A percentile compares a stretch with the other conserved stretches of the same genome.
phyloP scores from a whole-genome alignment of 2,888 invertebrate species.

The Temnothorax ravouxi region DNA sequence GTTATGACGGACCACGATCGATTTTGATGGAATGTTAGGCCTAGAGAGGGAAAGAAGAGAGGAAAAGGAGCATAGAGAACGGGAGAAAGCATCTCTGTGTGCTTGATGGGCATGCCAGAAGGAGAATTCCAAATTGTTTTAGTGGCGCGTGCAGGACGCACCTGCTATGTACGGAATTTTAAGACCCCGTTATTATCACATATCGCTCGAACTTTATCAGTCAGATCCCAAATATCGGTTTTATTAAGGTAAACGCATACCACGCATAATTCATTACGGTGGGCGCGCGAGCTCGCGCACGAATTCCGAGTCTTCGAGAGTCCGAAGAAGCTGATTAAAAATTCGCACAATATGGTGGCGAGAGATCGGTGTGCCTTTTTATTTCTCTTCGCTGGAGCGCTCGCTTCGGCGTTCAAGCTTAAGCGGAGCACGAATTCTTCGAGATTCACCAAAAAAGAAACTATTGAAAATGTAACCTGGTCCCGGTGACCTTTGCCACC shows the following conservation, averaged over 20 bases:
- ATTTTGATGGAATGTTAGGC: slow-evolving; percentile 69
- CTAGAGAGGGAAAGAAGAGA: not conserved
- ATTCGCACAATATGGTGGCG: slow-evolving; percentile 33
- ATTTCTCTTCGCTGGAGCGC: not conserved
- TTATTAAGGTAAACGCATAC: slow-evolving; percentile 64
- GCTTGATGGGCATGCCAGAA: slow-evolving; percentile 59
- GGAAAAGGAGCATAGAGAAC: not conserved
- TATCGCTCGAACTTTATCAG: slow-evolving; percentile 68
- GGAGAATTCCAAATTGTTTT: slow-evolving; percentile 74
- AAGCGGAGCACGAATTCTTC: slow-evolving; percentile 59
- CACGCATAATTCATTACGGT: slow-evolving; percentile 63
- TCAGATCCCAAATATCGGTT: slow-evolving; percentile 67
- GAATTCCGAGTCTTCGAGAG: slow-evolving; percentile 15
- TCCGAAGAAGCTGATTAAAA: slow-evolving; percentile 44
- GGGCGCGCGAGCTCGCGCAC: slow-evolving; percentile 15
- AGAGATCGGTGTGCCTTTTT: slow-evolving; percentile 6
- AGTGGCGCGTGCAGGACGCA: slow-evolving; percentile 60
- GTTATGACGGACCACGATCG: slow-evolving; percentile 58
- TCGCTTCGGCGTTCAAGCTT: slow-evolving; percentile 23
- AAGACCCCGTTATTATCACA: slow-evolving; percentile 57
- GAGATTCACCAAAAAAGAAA: slow-evolving; percentile 55
- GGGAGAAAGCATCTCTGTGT: slow-evolving; percentile 18
- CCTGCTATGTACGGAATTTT: slow-evolving; percentile 71
- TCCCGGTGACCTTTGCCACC: slow-evolving; percentile 80
- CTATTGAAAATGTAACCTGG: slow-evolving; percentile 58